phyloP scores from a whole-genome alignment of 1,140 invertebrate genomes.

The Arctopsyche grandis region DNA sequence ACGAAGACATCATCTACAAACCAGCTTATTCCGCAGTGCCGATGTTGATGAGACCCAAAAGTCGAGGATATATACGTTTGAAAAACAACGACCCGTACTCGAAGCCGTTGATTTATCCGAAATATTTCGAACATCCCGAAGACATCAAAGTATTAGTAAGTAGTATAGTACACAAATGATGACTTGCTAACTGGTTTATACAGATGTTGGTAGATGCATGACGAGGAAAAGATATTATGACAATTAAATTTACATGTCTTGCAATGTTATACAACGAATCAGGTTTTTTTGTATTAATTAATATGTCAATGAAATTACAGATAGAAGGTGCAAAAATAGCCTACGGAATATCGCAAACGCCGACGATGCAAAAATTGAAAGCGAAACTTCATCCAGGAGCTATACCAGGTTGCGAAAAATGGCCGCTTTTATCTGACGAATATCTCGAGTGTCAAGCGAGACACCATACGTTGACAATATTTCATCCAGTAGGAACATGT shows the following conservation, averaged over 20 bases:
- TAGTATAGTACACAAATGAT: slow-evolving; percentile 31
- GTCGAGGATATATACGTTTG: slow-evolving; percentile 75
- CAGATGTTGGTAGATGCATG: too few species aligned
- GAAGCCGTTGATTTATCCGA: slow-evolving; percentile 83
- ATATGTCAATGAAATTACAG: too few species aligned
- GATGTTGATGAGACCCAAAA: slow-evolving; percentile 75
- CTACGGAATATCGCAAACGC: slow-evolving; percentile 71
- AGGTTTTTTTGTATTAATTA: too few species aligned
- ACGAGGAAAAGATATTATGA: too few species aligned
- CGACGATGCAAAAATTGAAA: slow-evolving; percentile 72
- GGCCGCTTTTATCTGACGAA: slow-evolving; percentile 68
- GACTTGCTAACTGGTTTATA: too few species aligned
- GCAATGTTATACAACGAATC: too few species aligned
- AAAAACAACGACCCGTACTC: slow-evolving; percentile 72
- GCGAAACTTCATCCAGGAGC: slow-evolving; percentile 70
- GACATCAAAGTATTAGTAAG: slow-evolving; percentile 77
- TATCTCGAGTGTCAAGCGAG: slow-evolving; percentile 67
- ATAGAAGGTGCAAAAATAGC: slow-evolving; percentile 78
- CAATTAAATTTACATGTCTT: too few species aligned
- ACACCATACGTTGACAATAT: slow-evolving; percentile 63
- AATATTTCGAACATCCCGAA: slow-evolving; percentile 77
- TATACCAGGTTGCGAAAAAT: slow-evolving; percentile 70
- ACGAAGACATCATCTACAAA: slow-evolving; percentile 73
- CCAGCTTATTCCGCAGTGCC: slow-evolving; percentile 75
- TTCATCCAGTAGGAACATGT: slow-evolving; percentile 69